Evolutionary conservation across 2,888 invertebrate species (phyloP).

Genomic region (Esperia sulphurella): DNA sequence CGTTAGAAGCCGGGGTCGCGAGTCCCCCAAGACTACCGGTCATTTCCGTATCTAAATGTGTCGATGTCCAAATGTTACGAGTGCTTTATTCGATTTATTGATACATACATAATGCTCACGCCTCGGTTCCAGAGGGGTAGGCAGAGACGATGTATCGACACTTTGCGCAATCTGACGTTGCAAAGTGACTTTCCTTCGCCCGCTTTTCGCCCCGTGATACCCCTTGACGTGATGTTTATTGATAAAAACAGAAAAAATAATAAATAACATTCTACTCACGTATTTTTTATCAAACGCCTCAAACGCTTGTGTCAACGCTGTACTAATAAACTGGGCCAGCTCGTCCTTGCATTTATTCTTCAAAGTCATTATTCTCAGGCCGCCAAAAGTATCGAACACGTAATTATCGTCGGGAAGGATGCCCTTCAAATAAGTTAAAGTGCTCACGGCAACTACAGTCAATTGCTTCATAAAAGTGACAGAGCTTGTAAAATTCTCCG

Average conservation of each 20-base stretch:
- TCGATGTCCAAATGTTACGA: no score
- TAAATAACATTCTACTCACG: conserved; percentile 34
- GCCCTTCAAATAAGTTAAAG: conserved; percentile 52
- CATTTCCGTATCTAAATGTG: no score
- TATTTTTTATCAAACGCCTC: conserved; percentile 68
- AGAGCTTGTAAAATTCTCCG: conserved; percentile 57
- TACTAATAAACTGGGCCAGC: conserved; percentile 52
- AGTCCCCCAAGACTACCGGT: no score
- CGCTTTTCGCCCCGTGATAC: no score
- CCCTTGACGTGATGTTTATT: no score
- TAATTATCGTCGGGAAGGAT: conserved; percentile 51
- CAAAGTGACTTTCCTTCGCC: no score
- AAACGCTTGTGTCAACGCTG: conserved; percentile 51
- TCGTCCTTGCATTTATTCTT: conserved; percentile 54
- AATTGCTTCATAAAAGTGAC: conserved; percentile 63
- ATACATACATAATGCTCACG: no score
- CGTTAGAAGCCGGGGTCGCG: no score
- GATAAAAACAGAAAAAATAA: background rate
- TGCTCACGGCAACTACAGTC: conserved; percentile 55
- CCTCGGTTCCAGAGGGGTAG: no score
- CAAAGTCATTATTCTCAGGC: conserved; percentile 43
- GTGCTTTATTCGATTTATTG: no score
- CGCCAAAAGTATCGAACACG: conserved; percentile 41
- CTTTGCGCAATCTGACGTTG: no score
- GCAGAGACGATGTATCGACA: no score